Base-by-base conservation (phyloP, 64 coral and sea anemone species). In the Pocillopora verrucosa region DNA sequence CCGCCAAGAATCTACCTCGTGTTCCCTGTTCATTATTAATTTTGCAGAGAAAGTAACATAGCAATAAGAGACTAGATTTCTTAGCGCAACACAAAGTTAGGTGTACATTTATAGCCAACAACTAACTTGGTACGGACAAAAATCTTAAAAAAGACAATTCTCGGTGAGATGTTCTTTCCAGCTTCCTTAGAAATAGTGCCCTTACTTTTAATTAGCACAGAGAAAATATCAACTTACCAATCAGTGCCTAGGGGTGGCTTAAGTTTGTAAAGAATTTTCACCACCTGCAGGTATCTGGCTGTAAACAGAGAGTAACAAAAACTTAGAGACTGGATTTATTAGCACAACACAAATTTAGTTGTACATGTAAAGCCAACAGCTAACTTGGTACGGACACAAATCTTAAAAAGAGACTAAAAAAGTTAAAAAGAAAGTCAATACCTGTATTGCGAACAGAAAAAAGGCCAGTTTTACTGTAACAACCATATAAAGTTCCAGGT, bases 261-360 rank as follows among this genome's bases (percentile, higher is more conserved):
- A 56, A 26, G 56, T 41, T 85, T 85, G 82, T 85, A 85, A 72
- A 85, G 63, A 72, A 85, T 72, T 63, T 85, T 85, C 65, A 85
- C 5, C 20, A 85, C 82, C 5, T 1, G 65, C 11, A 72, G 11
- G 11, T 85, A 85, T 56, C 56, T 85, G 10, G 64, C 82, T 85
- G 63, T 17, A 11, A 85, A 72, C 14, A 72, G 12, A 72, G 24
- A 57, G 17, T 7, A n/a, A 30, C 58, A 11, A 60, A 78, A 15
- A 11, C 61, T 17, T 15, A 12, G 17, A 13, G 17, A 12, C 17
- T 63, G 13, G 61, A 15, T 15, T 63, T 15, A 2, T 63, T 63
- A 63, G 30, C 30, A 30, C 30, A 30, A 30, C 30, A 30, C 30
- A 30, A 30, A 30, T 30, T 30, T 30, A 30, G 30, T 30, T 30